Base-by-base conservation (phyloP, 2,797 vertebrate species). In the Esox masquinongy region DNA sequence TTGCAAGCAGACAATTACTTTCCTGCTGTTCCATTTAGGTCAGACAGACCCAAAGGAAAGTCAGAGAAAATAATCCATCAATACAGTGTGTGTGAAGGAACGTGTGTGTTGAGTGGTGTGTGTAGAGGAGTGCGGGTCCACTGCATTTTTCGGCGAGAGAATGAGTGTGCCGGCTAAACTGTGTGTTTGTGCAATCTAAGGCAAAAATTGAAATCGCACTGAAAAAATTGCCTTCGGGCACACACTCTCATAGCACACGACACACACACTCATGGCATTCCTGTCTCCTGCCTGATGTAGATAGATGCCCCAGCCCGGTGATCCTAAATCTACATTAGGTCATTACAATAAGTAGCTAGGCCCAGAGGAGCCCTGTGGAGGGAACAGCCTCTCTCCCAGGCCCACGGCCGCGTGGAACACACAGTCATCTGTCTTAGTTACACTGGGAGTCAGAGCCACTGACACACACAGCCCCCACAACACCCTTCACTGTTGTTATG, bases 281-380 rank as follows among this genome's bases (percentile, higher is more conserved):
- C 66, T 68, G n/a, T 66, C 14, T 29, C 68, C 77, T 68, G 71
- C 22, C 79, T 93, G 89, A 93, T 93, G 84, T 88, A 92, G 92
- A 93, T 87, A 86, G 88, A 94, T 93, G 84, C 82, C 82, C 81
- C 77, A 71, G 82, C 82, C 85, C 82, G 86, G 87, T 79, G 86
- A 89, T 89, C 84, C 89, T 88, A 90, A 91, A 90, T 92, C 91
- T 89, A 91, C 90, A 91, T 92, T 85, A 90, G 92, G 92, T 92
- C 89, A 88, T 92, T 93, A 90, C 87, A 92, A 91, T 90, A 91
- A 89, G 70, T 82, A 79, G 81, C 39, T 47, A 79, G 78, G 84
- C 72, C 83, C 81, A 43, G 50, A 64, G 39, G 73, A 82, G 75
- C 76, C 82, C 12, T 2, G 68, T 68, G 83, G 53, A 26, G 82